Percentiles rank a stretch among this genome's conserved stretches.
Evolutionary conservation across 1,140 invertebrate genomes (phyloP).

Genomic region (Eciton burchellii): DNA sequence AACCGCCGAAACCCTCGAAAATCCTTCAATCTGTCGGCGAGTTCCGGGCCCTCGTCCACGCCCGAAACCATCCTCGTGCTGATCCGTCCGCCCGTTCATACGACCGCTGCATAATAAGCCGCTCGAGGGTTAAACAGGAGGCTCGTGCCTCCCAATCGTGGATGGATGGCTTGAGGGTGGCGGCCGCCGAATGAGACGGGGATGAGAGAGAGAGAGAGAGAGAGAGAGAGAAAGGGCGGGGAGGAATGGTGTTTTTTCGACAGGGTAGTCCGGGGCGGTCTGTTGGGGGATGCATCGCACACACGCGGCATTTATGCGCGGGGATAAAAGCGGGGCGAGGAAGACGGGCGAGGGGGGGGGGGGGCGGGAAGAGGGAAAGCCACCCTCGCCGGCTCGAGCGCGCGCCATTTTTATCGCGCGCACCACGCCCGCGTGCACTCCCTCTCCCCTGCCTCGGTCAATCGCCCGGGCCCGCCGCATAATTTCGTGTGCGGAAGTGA

Average conservation of each 20-base stretch:
- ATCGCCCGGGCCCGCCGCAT: slow-evolving; percentile 63
- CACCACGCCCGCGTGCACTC: slow-evolving; percentile 77
- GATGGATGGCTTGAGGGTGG: slow-evolving; percentile 54
- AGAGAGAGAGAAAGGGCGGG: neutral
- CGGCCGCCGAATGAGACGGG: slow-evolving; percentile 38
- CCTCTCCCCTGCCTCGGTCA: slow-evolving; percentile 63
- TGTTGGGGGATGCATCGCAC: slow-evolving; percentile 78
- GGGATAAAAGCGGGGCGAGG: slow-evolving; percentile 58
- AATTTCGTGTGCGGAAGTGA: slow-evolving; percentile 62
- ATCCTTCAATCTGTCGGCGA: slow-evolving; percentile 73
- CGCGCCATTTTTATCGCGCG: slow-evolving; percentile 79
- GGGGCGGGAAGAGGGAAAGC: neutral
- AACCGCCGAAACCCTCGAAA: slow-evolving; percentile 68
- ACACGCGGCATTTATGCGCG: slow-evolving; percentile 75
- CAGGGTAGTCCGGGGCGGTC: slow-evolving; percentile 72
- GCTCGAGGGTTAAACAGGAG: slow-evolving; percentile 74
- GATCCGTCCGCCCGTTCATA: slow-evolving; percentile 63
- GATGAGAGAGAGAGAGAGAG: neutral
- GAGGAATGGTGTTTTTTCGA: slow-evolving; percentile 66
- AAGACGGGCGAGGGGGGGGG: neutral
- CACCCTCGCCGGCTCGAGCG: slow-evolving; percentile 62
- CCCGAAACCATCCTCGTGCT: slow-evolving; percentile 73
- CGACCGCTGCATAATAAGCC: slow-evolving; percentile 76
- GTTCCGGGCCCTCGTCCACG: slow-evolving; percentile 53
- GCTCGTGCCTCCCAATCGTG: slow-evolving; percentile 70